Base-by-base conservation (phyloP, 2,797 vertebrate species). In the Propithecus perrieri region DNA sequence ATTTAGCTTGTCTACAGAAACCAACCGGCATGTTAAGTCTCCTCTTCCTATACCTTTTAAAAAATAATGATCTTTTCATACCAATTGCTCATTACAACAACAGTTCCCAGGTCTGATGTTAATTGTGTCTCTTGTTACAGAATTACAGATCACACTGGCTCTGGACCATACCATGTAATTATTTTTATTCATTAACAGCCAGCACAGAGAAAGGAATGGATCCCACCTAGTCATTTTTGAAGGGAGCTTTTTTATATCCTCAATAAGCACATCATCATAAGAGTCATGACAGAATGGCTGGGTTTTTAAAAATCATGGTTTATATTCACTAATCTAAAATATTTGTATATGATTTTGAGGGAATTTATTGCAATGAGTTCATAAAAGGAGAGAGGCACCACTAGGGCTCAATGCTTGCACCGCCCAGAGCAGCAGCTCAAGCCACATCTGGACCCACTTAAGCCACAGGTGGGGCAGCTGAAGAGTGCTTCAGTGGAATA, bases 51-150 rank as follows among this genome's bases (percentile, higher is more conserved):
- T 85, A 88, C 71, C 74, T 96, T 88, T 95, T 22, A 33, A 63
- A 80, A 96, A 92, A 87, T 92, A 92, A 94, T 94, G 80, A 95
- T 96, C 53, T 59, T 96, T 96, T 95, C 38, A 89, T 91, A 94
- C 53, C 76, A 94, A 96, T 93, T 3, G 41, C 69, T 97, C 91
- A 81, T 94, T 95, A 94, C 15, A 90, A 53, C 94, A 96, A 94
- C 71, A 76, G 75, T 85, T 55, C 71, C 75, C 72, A 87, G 96
- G 38, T 43, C 88, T 90, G 41, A 59, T 95, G 74, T 81, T 96
- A 96, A 96, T 93, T 94, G 53, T 87, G 85, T 89, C 86, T 94
- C 72, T 93, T 89, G 63, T 96, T 95, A 85, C 30, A 63, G 46
- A 93, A 79, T 95, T 96, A 93, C 17, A 91, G 59, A 91, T 93